Evolutionary conservation across 2,113 vertebrate species (phyloP).

Genomic region (Podarcis muralis): DNA sequence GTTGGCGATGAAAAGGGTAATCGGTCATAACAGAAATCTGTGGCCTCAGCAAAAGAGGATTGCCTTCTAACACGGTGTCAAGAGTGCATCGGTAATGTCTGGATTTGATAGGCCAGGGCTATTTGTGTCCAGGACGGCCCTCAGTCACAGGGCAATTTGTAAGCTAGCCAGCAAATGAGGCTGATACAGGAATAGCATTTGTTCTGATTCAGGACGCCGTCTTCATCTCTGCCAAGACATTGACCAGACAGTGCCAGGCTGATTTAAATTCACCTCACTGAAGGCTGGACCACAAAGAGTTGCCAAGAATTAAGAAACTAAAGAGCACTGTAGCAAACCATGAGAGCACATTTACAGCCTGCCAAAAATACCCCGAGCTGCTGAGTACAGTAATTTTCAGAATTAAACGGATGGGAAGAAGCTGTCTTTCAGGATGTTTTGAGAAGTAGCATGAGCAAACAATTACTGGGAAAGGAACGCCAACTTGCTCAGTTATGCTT

Average conservation of each 20-base stretch:
- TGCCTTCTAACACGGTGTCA: background rate
- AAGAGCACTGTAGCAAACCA: constrained; percentile 35
- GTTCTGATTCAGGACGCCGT: constrained; percentile 17
- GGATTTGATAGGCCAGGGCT: background rate
- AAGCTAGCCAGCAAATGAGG: constrained; percentile 35
- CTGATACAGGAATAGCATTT: constrained; percentile 17
- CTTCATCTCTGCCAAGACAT: constrained; percentile 19
- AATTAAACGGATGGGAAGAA: constrained; percentile 58
- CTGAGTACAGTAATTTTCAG: constrained; percentile 49
- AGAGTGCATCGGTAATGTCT: background rate
- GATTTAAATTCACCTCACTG: constrained; percentile 33
- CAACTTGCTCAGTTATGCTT: constrained; percentile 14
- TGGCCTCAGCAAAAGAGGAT: background rate
- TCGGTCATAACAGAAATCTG: background rate
- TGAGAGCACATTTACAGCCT: constrained; percentile 63
- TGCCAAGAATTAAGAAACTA: constrained; percentile 49
- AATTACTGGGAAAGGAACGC: background rate
- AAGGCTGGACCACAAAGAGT: constrained; percentile 43
- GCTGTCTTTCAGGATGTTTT: constrained; percentile 45
- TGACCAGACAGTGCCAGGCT: constrained; percentile 34
- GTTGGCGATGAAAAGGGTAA: background rate
- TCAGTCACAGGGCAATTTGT: background rate
- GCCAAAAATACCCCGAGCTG: constrained; percentile 58
- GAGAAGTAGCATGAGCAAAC: constrained; percentile 34
- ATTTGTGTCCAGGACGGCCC: constrained; percentile 10